Percentiles rank a stretch among this genome's conserved stretches.
Evolutionary conservation across 1,140 invertebrate genomes (phyloP).

Genomic region (Luehdorfia chinensis): DNA sequence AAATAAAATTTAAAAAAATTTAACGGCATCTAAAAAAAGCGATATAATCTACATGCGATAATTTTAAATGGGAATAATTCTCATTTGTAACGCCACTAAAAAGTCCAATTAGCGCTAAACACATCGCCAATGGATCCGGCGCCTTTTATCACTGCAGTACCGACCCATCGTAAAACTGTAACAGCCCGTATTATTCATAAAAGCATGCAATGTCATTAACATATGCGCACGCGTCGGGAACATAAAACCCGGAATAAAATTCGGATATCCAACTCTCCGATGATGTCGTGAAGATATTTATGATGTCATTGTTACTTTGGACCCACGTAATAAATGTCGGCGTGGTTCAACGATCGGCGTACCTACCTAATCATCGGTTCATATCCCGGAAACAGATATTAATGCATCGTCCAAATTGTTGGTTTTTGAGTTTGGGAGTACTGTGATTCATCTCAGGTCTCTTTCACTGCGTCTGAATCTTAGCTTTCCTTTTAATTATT

Average conservation of each 20-base stretch:
- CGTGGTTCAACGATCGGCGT: no score
- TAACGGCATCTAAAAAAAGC: no score
- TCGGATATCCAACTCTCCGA: constrained; percentile 6
- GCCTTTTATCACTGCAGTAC: constrained; percentile 37
- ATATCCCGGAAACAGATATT: no score
- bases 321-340: no score
- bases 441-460: no score
- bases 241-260: constrained; percentile 29
- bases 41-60: not conserved
- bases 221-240: constrained; percentile 56
- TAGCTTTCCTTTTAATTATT: no score
- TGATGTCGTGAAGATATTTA: constrained; percentile 25
- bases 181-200: constrained; percentile 39
- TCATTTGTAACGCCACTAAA: constrained; percentile 34
- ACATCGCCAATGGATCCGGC: constrained; percentile 35
- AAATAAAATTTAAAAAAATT: no score
- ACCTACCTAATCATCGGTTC: no score
- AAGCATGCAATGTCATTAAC: constrained; percentile 34
- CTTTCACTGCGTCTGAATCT: no score
- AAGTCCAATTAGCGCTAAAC: constrained; percentile 62
- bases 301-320: constrained; percentile 27
- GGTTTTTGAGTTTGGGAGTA: no score
- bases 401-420: no score
- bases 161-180: constrained; percentile 34
- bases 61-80: constrained; percentile 20